Conservation (phyloP, 2,113 vertebrate species). For the Stomatorhinus ivindoensis region DNA sequence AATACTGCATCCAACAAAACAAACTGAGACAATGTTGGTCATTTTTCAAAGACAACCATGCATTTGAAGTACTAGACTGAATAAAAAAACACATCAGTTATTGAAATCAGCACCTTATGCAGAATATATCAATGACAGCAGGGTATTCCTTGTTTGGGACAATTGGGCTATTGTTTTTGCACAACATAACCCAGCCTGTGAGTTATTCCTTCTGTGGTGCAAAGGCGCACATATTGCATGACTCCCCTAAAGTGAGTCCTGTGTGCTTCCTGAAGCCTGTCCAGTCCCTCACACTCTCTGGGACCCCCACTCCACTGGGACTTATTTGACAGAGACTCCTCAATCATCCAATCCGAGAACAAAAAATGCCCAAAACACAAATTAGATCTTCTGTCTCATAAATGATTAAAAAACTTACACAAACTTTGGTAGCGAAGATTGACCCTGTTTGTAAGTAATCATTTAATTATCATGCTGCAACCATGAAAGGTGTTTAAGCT, state of each 20-base stretch:
- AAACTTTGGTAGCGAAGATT: not conserved
- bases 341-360: not conserved
- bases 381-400: not conserved
- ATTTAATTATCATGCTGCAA: not conserved
- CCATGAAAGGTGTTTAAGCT: not conserved
- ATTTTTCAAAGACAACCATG: not conserved
- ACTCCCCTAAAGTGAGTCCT: not conserved
- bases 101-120: not conserved
- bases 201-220: not conserved
- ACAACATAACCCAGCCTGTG: not conserved
- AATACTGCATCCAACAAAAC: not conserved
- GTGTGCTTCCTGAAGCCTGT: not conserved
- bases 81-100: not conserved
- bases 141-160: not conserved
- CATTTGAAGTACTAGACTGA: not conserved
- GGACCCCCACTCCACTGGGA: not conserved
- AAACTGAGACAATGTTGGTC: not conserved
- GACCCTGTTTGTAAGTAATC: not conserved
- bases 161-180: not conserved
- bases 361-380: not conserved
- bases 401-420: not conserved
- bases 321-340: not conserved
- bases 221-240: not conserved
- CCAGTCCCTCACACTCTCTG: not conserved
- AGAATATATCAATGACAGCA: not conserved